Evolutionary conservation across 1,140 invertebrate genomes (phyloP).

Genomic region (Ectropis grisescens): DNA sequence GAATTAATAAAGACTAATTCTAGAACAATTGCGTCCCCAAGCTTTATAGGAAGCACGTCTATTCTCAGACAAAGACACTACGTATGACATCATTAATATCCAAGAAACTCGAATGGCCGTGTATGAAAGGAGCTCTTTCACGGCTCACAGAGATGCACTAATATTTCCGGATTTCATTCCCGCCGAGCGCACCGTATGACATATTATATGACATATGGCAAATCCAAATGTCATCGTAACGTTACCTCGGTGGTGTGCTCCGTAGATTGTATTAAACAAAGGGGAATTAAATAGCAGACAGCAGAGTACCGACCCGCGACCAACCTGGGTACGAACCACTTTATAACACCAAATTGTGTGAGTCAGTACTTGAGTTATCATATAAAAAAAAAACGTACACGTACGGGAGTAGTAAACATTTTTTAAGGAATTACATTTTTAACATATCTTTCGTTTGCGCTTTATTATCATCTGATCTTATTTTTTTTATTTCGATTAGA

Average conservation of each 20-base stretch:
- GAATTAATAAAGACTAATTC: too few relatives aligned
- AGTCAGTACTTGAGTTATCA: too few relatives aligned
- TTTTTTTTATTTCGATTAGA: too few relatives aligned
- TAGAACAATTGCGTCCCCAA: too few relatives aligned
- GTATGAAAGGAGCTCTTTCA: constrained; percentile 17
- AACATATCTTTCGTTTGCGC: too few relatives aligned
- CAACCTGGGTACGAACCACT: constrained; percentile 30
- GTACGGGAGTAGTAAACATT: too few relatives aligned
- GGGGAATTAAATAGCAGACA: constrained; percentile 42
- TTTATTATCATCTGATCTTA: too few relatives aligned
- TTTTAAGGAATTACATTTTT: too few relatives aligned
- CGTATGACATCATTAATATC: constrained; percentile 25
- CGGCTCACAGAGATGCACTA: constrained; percentile 22
- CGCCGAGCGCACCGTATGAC: constrained; percentile 19
- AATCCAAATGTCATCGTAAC: constrained; percentile 44
- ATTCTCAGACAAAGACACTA: constrained; percentile 20
- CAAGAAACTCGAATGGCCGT: constrained; percentile 13
- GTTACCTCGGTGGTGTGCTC: constrained; percentile 27
- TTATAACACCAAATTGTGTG: too few relatives aligned
- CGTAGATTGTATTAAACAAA: constrained; percentile 50
- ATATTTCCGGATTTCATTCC: constrained; percentile 34
- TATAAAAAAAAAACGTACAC: too few relatives aligned
- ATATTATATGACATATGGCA: constrained; percentile 32
- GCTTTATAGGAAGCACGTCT: constrained; percentile 20
- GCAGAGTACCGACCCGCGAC: constrained; percentile 31